These are phyloP conservation scores for Phalangium opilio DNA, from an alignment of 2,888 invertebrate genomes.

Conservation along the genomic window DNA sequence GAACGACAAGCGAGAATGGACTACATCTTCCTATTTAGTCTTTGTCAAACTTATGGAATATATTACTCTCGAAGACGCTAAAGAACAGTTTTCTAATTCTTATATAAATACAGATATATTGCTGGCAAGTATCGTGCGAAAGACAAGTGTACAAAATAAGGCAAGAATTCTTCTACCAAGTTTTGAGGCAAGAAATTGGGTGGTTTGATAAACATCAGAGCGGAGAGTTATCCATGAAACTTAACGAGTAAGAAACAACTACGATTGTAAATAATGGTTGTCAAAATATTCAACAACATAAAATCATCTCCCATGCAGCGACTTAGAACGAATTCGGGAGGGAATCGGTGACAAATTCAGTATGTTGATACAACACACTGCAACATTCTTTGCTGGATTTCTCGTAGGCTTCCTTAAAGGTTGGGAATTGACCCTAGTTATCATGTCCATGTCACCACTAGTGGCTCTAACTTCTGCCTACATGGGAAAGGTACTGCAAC, in stretches of 20 bases:
- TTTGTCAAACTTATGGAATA: background rate
- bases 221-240: constrained; percentile 35
- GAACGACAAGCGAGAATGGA: no score
- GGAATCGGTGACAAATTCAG: constrained; percentile 38
- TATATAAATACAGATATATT: background rate
- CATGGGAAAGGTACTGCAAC: constrained; percentile 29
- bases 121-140: constrained; percentile 17
- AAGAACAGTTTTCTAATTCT: background rate
- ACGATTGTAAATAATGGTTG: background rate
- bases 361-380: constrained; percentile 32
- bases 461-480: constrained; percentile 31
- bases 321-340: constrained; percentile 36
- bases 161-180: constrained; percentile 31
- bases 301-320: constrained; percentile 28
- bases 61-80: background rate
- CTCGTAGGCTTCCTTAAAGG: constrained; percentile 35
- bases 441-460: constrained; percentile 38
- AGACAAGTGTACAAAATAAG: constrained; percentile 35
- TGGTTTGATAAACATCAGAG: constrained; percentile 35
- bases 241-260: constrained; percentile 23
- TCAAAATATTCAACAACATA: no score
- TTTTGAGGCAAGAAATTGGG: constrained; percentile 32
- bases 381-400: constrained; percentile 34
- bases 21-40: background rate
- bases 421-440: constrained; percentile 41